phyloP scores from a whole-genome alignment of 2,113 vertebrate genomes.

The Saimiri boliviensis region DNA sequence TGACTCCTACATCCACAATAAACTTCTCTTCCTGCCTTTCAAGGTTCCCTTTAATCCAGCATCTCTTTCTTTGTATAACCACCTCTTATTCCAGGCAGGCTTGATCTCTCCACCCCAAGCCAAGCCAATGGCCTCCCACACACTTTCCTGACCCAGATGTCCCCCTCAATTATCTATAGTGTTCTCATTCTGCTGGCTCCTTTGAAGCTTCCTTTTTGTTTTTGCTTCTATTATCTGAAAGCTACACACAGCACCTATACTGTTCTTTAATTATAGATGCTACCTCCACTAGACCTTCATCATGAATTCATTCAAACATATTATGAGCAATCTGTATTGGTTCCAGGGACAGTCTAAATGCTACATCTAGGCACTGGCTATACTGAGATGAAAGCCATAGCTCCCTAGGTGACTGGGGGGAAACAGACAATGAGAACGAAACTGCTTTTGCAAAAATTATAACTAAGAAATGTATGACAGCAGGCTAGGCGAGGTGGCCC shows the following conservation, averaged over 20 bases:
- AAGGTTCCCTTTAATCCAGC: slow-evolving; percentile 39
- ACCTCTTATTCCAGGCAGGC: neutral
- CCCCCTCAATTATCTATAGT: neutral
- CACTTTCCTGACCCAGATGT: neutral
- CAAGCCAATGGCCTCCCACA: slow-evolving; percentile 17
- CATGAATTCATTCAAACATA: neutral
- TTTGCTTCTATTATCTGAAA: neutral
- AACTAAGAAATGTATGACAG: no score
- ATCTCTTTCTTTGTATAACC: neutral
- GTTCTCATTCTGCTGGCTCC: neutral
- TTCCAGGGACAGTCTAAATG: neutral
- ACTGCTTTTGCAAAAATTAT: no score
- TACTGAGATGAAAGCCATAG: neutral
- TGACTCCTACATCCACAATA: neutral
- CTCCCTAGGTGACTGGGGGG: neutral
- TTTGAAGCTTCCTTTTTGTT: neutral
- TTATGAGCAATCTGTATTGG: neutral
- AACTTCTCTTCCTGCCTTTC: slow-evolving; percentile 35
- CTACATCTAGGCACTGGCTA: neutral
- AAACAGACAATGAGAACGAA: neutral
- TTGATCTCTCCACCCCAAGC: neutral
- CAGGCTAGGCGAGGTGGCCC: no score
- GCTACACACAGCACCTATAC: neutral
- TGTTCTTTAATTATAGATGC: slow-evolving; percentile 37
- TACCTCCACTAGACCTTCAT: neutral